Evolutionary conservation across 2,113 vertebrate genomes (phyloP).

Genomic region (Gallinago paraguaiae): DNA sequence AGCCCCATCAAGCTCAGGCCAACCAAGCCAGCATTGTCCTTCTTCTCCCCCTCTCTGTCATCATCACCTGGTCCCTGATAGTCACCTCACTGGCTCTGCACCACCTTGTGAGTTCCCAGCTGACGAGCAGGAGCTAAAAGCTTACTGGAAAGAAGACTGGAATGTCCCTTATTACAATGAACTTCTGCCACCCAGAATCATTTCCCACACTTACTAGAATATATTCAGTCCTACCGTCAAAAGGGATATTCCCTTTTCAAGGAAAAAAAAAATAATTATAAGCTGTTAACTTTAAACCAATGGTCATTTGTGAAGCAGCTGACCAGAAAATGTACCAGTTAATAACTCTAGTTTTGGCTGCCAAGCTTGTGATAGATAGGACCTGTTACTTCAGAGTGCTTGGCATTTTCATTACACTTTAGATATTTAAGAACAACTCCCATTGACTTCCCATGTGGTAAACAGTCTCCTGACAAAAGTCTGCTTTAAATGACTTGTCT

Average conservation of each 20-base stretch:
- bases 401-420: not conserved
- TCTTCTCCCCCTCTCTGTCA: not conserved
- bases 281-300: not conserved
- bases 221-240: not conserved
- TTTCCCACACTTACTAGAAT: not conserved
- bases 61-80: not conserved
- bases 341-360: not conserved
- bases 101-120: not conserved
- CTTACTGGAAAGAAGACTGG: not conserved
- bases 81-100: not conserved
- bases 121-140: not conserved
- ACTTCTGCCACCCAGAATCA: not conserved
- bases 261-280: not conserved
- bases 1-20: not conserved
- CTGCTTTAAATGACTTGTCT: conserved; percentile 10
- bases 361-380: not conserved
- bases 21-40: not conserved
- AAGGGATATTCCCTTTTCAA: not conserved
- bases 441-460: not conserved
- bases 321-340: conserved; percentile 8
- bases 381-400: not conserved
- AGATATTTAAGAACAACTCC: conserved; percentile 8
- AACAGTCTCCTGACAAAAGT: not conserved
- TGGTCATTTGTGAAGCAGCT: not conserved
- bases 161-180: not conserved